Base-by-base conservation (phyloP, 2,888 invertebrate genomes). In the Pheosia tremula region DNA sequence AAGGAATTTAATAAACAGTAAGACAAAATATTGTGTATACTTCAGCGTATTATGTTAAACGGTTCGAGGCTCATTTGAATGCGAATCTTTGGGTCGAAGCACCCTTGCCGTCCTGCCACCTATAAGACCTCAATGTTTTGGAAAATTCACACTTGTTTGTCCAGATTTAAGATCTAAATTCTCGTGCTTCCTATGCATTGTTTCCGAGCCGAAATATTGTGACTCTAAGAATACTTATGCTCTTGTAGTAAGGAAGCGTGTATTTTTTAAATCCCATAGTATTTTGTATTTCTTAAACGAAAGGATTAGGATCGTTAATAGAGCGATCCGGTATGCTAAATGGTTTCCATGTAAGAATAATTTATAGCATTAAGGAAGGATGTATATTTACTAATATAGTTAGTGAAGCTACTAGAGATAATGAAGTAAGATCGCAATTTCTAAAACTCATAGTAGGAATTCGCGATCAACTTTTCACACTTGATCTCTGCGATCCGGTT, bases 31-130 rank as follows among this genome's bases (percentile, higher is more conserved):
- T 64, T 63, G 57, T 67, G 62, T 62, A 68, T 57, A 73, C 62
- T 70, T 62, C 72, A 62, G 61, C 59, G 60, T 66, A 69, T 74
- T 72, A 72, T 77, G 71, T 71, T 71, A 79, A 67, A 67, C 64
- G 37, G 68, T 70, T 72, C 67, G 59, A 68, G 63, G 61, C 69
- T 73, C 73, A 74, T 77, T 77, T 74, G 71, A 76, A 79, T 76
- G 61, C 58, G 62, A 75, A 66, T 71, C 66, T 70, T 67, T 53
- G 57, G 58, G 60, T 66, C 69, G 67, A 66, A 66, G 62, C 59
- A 57, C 61, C 67, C 64, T 57, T 69, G 68, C 61, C 71, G 68
- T 73, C 66, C 71, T 71, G 68, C 74, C 59, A 73, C 64, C 63
- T 52, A 68, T 65, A 59, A 63, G 60, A 63, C 61, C 37, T 39